Evolutionary conservation across 2,888 invertebrate species (phyloP).

Genomic region (Endotricha flammealis): DNA sequence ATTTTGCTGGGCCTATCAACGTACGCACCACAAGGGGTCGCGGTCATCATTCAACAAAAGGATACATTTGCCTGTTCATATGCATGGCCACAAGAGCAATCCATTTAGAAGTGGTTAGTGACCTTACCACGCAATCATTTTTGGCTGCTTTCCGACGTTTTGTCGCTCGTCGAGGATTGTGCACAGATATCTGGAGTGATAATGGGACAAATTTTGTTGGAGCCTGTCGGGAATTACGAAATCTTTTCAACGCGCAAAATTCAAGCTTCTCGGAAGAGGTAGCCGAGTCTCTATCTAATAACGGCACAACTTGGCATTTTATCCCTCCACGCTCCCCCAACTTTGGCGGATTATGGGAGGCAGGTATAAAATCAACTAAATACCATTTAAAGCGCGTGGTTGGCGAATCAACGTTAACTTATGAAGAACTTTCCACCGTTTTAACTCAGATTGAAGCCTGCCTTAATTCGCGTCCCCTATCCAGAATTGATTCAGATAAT

Average conservation of each 20-base stretch:
- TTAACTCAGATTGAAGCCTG: constrained; percentile 23
- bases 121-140: constrained; percentile 5
- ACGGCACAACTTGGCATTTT: constrained; percentile 19
- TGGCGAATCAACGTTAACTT: constrained; percentile 16
- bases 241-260: background rate
- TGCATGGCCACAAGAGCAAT: constrained; percentile 4
- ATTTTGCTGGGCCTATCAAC: constrained; percentile 4
- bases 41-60: constrained; percentile 1
- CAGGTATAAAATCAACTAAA: constrained; percentile 18
- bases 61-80: constrained; percentile 3
- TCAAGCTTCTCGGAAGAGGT: background rate
- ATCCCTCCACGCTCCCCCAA: constrained; percentile 19
- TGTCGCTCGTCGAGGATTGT: constrained; percentile 5
- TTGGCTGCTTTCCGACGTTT: constrained; percentile 10
- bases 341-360: constrained; percentile 23
- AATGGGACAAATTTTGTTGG: constrained; percentile 17
- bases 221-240: constrained; percentile 6
- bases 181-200: constrained; percentile 13
- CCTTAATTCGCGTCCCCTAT: constrained; percentile 22
- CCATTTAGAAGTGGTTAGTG: constrained; percentile 8
- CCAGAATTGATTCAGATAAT: constrained; percentile 1
- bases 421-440: constrained; percentile 19
- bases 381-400: constrained; percentile 19
- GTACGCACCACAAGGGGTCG: background rate
- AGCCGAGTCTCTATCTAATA: background rate